These are phyloP conservation scores for Alethe castanea DNA, from an alignment of 2,113 vertebrate species.

Conservation along the genomic window DNA sequence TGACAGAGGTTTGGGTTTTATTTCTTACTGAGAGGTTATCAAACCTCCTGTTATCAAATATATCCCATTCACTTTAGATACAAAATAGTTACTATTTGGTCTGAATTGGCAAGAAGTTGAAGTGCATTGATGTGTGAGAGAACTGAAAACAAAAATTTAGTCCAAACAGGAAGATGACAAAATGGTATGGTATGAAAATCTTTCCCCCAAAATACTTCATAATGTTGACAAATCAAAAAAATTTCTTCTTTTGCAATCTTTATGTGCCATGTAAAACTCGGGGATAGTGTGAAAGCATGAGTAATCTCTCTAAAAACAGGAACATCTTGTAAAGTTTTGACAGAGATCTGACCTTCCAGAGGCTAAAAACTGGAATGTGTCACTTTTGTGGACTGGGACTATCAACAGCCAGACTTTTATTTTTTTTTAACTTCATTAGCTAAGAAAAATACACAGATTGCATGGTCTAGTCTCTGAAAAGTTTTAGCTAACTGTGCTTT, in stretches of 20 bases:
- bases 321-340: background rate
- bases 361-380: background rate
- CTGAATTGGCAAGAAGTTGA: background rate
- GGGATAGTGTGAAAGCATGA: background rate
- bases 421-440: background rate
- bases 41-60: background rate
- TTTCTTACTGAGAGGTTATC: background rate
- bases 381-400: background rate
- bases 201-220: background rate
- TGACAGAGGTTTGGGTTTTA: background rate
- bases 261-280: background rate
- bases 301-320: background rate
- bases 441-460: background rate
- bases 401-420: background rate
- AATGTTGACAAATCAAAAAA: background rate
- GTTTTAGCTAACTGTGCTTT: background rate
- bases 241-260: background rate
- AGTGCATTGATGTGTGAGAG: background rate
- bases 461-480: background rate
- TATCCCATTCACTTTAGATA: background rate
- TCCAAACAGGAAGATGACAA: background rate
- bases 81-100: background rate
- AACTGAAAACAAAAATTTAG: background rate
- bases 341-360: background rate
- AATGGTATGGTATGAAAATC: background rate